Conservation (phyloP, 2,888 invertebrate genomes). For the Tubiluchus corallicola region DNA sequence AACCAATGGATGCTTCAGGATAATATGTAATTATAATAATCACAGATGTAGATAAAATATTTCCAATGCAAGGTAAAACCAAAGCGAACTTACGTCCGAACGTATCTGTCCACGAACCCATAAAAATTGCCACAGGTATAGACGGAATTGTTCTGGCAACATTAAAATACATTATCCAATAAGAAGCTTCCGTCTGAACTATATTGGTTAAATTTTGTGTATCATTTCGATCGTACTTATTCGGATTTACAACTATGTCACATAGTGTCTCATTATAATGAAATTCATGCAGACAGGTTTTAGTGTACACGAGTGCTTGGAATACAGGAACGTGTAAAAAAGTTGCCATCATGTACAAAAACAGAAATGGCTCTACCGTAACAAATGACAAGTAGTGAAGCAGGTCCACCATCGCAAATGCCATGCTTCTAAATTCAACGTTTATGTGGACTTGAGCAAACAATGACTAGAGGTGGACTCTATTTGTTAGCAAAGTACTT, state of each 20-base stretch:
- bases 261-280: conserved; percentile 10
- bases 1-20: conserved; percentile 17
- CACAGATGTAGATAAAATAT: conserved; percentile 19
- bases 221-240: background rate
- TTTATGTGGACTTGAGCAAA: too few relatives aligned
- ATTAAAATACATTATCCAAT: conserved; percentile 20
- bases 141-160: conserved; percentile 23
- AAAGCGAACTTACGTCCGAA: conserved; percentile 31
- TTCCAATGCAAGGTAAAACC: conserved; percentile 28
- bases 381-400: too few relatives aligned
- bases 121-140: conserved; percentile 19
- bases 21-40: conserved; percentile 15
- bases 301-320: conserved; percentile 29
- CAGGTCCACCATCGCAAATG: too few relatives aligned
- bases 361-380: conserved; percentile 68
- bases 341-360: conserved; percentile 69
- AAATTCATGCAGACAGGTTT: conserved; percentile 24
- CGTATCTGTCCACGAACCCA: conserved; percentile 28
- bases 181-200: conserved; percentile 19
- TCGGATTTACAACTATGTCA: background rate
- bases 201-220: conserved; percentile 9
- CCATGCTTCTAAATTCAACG: too few relatives aligned
- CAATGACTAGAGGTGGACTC: too few relatives aligned
- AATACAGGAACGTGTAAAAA: conserved; percentile 27
- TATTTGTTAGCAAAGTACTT: too few relatives aligned